Evolutionary conservation across 64 coral and sea anemone species (phyloP).

Genomic region (Acropora tenuis): DNA sequence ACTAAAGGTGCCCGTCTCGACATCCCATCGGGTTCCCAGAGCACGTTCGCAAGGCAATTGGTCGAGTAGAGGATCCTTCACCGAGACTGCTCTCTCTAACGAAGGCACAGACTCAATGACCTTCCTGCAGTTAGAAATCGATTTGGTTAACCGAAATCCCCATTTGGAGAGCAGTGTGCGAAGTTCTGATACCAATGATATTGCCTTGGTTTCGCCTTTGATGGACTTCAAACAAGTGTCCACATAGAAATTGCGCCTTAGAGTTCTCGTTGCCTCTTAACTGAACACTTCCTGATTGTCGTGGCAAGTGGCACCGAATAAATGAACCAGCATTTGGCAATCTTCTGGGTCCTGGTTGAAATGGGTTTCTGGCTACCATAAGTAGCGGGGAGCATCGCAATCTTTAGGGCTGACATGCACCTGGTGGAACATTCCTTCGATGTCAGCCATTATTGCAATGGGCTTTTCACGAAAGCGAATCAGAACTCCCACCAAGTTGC

Average conservation of each 20-base stretch:
- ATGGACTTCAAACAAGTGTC: conserved; percentile 11
- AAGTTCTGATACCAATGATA: not conserved
- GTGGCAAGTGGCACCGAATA: conserved; percentile 47
- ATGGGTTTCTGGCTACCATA: conserved; percentile 48
- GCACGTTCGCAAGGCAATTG: conserved; percentile 20
- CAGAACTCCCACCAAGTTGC: conserved; percentile 26
- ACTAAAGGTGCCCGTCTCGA: conserved; percentile 17
- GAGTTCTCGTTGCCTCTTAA: not conserved
- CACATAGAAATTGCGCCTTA: conserved; percentile 20
- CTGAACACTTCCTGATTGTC: not conserved
- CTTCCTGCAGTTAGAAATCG: conserved; percentile 18
- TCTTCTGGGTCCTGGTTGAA: conserved; percentile 28
- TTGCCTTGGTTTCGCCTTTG: not conserved
- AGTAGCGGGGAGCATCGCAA: conserved; percentile 37
- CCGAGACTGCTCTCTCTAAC: not conserved
- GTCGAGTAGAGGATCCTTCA: conserved; percentile 13
- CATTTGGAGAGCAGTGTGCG: not conserved
- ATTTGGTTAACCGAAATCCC: conserved; percentile 17
- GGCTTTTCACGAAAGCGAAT: conserved; percentile 22
- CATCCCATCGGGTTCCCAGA: conserved; percentile 17
- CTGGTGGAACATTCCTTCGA: conserved; percentile 55
- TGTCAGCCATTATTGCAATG: conserved; percentile 32
- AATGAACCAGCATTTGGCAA: conserved; percentile 46
- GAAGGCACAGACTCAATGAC: not conserved
- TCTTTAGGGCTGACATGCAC: conserved; percentile 41